A percentile compares a stretch with the other conserved stretches of the same genome.
Evolutionary conservation across 2,797 vertebrate species (phyloP).

Genomic region (Hippocampus kuda): DNA sequence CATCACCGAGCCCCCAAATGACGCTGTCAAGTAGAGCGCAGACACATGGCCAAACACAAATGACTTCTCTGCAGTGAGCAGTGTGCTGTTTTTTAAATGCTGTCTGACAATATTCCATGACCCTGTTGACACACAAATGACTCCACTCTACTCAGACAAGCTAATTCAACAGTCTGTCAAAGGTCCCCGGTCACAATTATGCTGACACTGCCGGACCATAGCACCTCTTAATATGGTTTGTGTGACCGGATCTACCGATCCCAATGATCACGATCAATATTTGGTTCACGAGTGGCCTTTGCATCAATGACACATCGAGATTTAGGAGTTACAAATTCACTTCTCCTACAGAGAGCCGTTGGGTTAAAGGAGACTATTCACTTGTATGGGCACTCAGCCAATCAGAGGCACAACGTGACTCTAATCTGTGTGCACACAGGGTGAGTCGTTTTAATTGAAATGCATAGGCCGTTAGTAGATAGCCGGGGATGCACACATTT

Average conservation of each 20-base stretch:
- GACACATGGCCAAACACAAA: neutral
- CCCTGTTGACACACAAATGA: neutral
- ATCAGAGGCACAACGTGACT: slow-evolving; percentile 21
- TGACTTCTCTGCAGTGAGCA: neutral
- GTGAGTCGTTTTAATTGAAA: slow-evolving; percentile 24
- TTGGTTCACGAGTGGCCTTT: neutral
- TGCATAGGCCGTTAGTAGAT: slow-evolving; percentile 14
- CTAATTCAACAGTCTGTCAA: neutral
- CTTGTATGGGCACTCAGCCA: slow-evolving; percentile 19
- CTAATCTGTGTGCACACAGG: slow-evolving; percentile 19
- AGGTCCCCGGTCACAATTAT: neutral
- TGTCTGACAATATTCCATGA: neutral
- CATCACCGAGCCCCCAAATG: no score
- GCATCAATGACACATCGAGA: neutral
- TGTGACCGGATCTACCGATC: neutral
- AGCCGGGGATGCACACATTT: neutral
- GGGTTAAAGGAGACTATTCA: slow-evolving; percentile 20
- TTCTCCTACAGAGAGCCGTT: slow-evolving; percentile 8
- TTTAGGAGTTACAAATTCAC: neutral
- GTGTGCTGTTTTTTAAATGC: neutral
- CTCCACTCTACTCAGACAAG: neutral
- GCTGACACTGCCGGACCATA: neutral
- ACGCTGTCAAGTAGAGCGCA: no score
- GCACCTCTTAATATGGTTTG: neutral
- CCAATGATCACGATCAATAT: neutral